Base-by-base conservation (phyloP, 2,113 vertebrate genomes). In the rabbit (Oryctolagus cuniculus) region DNA sequence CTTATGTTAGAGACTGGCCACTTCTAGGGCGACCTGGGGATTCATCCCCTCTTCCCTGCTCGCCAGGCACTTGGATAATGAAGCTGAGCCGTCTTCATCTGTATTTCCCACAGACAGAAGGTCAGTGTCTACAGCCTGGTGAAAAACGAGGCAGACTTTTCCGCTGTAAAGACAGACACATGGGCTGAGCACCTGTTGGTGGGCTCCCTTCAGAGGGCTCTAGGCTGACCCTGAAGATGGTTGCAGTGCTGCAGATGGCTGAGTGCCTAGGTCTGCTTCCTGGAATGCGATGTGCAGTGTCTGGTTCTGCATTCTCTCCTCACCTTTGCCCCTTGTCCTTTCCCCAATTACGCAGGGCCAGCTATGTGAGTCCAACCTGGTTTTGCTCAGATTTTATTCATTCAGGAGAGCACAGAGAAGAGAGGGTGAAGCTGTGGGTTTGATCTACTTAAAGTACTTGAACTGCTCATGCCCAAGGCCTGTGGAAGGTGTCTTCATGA, bases 61-160 rank as follows among this genome's bases (percentile, higher is more conserved):
- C 51, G 51, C 81, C 63, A 92, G 61, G 78, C 77, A 36, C 55
- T 86, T 79, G 51, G 94, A 58, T 90, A 92, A 90, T 29, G 36
- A 95, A 82, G 36, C 44, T 6, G 15, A 78, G 0, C 16, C 78
- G 15, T 70, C 75, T 91, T 70, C 66, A 0, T 77, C 22, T 5
- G 7, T 78, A 44, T 81, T 80, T 15, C 34, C 82, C 49, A 3
- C 53, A 89, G 66, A 19, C 70, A 34, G 49, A 75, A 77, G 51
- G 72, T 85, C 69, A 86, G 31, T n/a, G n/a, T 77, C 77, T 90
- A 79, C 38, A 89, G 38, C 79, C 72, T 85, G 70, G 61, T 79
- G 53, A 67, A 87, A 96, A 95, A 92, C 82, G 69, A 93, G 63
- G 74, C 80, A 95, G 53, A 93, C 29, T 13, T 93, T 80, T 93